phyloP scores from a whole-genome alignment of 1,140 invertebrate species.

The Contarinia nasturtii region DNA sequence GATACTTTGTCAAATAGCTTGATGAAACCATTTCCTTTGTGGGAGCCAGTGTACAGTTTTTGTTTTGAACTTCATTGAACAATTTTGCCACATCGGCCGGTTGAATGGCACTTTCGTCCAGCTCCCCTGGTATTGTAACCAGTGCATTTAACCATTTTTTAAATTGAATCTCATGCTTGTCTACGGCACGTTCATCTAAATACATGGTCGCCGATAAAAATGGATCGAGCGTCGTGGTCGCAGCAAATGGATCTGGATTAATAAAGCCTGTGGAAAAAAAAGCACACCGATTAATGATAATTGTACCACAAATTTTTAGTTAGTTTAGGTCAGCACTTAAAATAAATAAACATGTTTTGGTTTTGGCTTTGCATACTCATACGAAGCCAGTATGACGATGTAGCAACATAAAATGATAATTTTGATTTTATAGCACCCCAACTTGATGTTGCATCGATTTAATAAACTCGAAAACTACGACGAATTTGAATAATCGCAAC shows the following conservation, averaged over 20 bases:
- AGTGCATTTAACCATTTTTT: slow-evolving; percentile 76
- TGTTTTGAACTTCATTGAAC: slow-evolving; percentile 46
- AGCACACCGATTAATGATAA: too few relatives aligned
- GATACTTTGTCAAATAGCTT: slow-evolving; percentile 38
- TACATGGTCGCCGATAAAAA: slow-evolving; percentile 46
- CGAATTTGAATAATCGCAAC: too few relatives aligned
- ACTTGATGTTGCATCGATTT: too few relatives aligned
- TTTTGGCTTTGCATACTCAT: too few relatives aligned
- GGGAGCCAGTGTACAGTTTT: slow-evolving; percentile 39
- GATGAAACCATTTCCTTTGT: slow-evolving; percentile 45
- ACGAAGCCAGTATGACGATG: too few relatives aligned
- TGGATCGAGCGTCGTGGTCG: slow-evolving; percentile 42
- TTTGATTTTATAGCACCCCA: too few relatives aligned
- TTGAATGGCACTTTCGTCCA: slow-evolving; percentile 38
- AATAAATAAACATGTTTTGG: too few relatives aligned
- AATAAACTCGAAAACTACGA: too few relatives aligned
- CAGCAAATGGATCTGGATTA: slow-evolving; percentile 35
- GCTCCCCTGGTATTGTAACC: slow-evolving; percentile 54
- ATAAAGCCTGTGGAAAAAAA: slow-evolving; percentile 14
- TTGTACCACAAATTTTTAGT: too few relatives aligned
- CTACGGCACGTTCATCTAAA: slow-evolving; percentile 59
- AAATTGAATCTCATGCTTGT: slow-evolving; percentile 62
- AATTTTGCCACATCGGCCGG: slow-evolving; percentile 51
- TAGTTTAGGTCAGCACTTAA: too few relatives aligned
- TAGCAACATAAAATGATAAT: too few relatives aligned